Conservation (phyloP, 2,888 invertebrate genomes). For the Aethes cnicana region DNA sequence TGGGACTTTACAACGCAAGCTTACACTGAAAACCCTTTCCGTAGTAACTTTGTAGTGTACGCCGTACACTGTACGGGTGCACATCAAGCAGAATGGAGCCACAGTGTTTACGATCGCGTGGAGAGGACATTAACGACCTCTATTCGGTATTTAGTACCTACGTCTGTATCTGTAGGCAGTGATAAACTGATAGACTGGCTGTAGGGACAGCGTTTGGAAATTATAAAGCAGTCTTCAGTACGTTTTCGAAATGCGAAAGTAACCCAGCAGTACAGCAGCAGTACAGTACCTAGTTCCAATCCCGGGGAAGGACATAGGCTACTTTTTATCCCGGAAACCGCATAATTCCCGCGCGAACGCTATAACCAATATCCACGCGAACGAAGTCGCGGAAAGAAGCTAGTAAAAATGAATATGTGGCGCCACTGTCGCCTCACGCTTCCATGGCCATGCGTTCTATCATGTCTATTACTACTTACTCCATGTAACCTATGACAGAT, state of each 20-base stretch:
- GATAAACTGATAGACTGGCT: slow-evolving; percentile 31
- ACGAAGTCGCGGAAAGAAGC: too few relatives aligned
- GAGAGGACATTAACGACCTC: slow-evolving; percentile 57
- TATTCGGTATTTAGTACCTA: slow-evolving; percentile 44
- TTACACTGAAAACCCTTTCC: slow-evolving; percentile 12
- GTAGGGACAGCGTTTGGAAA: slow-evolving; percentile 21
- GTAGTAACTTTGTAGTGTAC: slow-evolving; percentile 24
- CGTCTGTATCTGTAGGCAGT: too few relatives aligned
- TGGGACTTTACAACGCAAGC: background rate
- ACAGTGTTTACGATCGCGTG: slow-evolving; percentile 67
- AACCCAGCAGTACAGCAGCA: background rate
- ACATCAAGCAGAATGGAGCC: slow-evolving; percentile 40
- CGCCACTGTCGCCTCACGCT: too few relatives aligned
- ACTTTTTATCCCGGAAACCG: too few relatives aligned
- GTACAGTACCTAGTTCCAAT: too few relatives aligned
- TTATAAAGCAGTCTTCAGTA: slow-evolving; percentile 6
- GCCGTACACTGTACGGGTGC: slow-evolving; percentile 25
- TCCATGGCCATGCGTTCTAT: too few relatives aligned
- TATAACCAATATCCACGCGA: too few relatives aligned
- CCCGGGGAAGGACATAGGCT: too few relatives aligned
- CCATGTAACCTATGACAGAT: too few relatives aligned
- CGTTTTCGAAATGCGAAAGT: slow-evolving; percentile 4
- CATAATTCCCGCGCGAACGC: too few relatives aligned
- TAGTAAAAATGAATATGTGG: too few relatives aligned
- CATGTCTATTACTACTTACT: too few relatives aligned